Base-by-base conservation (phyloP, 2,113 vertebrate species). In the Petroica traversi region DNA sequence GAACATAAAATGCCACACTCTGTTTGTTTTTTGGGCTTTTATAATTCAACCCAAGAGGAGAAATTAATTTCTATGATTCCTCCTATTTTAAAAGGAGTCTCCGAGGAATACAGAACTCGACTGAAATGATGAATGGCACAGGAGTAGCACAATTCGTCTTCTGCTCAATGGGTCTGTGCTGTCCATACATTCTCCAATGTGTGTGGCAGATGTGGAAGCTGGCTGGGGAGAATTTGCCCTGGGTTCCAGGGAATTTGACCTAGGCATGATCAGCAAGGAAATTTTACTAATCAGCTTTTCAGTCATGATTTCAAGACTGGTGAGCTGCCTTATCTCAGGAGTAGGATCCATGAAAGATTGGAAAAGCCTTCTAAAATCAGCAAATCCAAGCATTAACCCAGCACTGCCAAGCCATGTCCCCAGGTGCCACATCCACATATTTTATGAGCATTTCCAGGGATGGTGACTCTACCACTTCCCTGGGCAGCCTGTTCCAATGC, bases 141-240 rank as follows among this genome's bases (percentile, higher is more conserved):
- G 46, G 66, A 89, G 46, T 23, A 88, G 40, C 49, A 33, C 71
- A 8, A 8, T 97, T 88, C 93, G 85, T 95, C 88, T 95, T 88
- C 13, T 7, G 16, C 77, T 76, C 29, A 49, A 34, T 61, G 54
- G 26, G 69, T 86, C 38, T 69, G 59, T 76, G 71, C 58, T 76
- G 6, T 63, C 41, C 25, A 13, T 58, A 57, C 36, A 23, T 11
- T 34, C 57, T 14, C 51, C 69, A 33, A 34, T 46, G 45, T 75
- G 49, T 57, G 55, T 14, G 61, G 68, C 80, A 94, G 77, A 93
- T 87, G 52, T 72, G 58, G 29, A 89, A 94, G 72, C 40, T 54
- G 64, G n/a, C n/a, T 2, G 41, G 40, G 45, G 29, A 90, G 58
- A 66, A 64, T 73, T 73, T 89, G 74, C 69, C 80, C 26, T 26